Evolutionary conservation across 2,888 invertebrate species (phyloP).

Genomic region (Megaustenia siamemsis): DNA sequence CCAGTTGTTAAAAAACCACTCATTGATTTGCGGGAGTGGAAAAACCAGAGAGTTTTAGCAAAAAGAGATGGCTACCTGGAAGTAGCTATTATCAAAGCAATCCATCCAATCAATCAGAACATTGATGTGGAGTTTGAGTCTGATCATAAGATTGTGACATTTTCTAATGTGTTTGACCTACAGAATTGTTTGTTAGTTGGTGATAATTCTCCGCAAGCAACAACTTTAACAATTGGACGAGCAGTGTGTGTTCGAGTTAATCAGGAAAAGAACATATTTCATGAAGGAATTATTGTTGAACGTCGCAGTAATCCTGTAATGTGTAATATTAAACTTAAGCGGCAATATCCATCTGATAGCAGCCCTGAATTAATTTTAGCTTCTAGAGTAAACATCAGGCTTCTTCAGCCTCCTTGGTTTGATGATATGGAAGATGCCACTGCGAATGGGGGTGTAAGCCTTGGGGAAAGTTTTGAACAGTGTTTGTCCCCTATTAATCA

Average conservation of each 20-base stretch:
- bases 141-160: slow-evolving; percentile 86
- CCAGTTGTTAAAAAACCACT: slow-evolving; percentile 61
- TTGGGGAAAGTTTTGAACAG: slow-evolving; percentile 50
- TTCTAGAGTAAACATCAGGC: slow-evolving; percentile 92
- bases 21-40: slow-evolving; percentile 94
- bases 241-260: slow-evolving; percentile 86
- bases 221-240: slow-evolving; percentile 88
- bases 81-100: slow-evolving; percentile 89
- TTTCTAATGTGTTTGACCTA: slow-evolving; percentile 85
- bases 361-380: slow-evolving; percentile 83
- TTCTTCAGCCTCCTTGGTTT: slow-evolving; percentile 96
- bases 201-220: slow-evolving; percentile 91
- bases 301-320: slow-evolving; percentile 82
- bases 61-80: slow-evolving; percentile 88
- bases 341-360: background rate
- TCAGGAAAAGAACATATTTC: slow-evolving; percentile 86
- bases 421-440: slow-evolving; percentile 87
- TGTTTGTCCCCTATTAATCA: slow-evolving; percentile 51
- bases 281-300: slow-evolving; percentile 89
- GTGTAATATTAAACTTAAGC: slow-evolving; percentile 81
- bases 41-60: slow-evolving; percentile 93
- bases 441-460: slow-evolving; percentile 49
- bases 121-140: slow-evolving; percentile 91
- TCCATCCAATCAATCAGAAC: slow-evolving; percentile 81
- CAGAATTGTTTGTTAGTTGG: slow-evolving; percentile 93